These are phyloP conservation scores for Varanus salvator DNA, from an alignment of 2,113 vertebrate genomes.

Conservation along the genomic window DNA sequence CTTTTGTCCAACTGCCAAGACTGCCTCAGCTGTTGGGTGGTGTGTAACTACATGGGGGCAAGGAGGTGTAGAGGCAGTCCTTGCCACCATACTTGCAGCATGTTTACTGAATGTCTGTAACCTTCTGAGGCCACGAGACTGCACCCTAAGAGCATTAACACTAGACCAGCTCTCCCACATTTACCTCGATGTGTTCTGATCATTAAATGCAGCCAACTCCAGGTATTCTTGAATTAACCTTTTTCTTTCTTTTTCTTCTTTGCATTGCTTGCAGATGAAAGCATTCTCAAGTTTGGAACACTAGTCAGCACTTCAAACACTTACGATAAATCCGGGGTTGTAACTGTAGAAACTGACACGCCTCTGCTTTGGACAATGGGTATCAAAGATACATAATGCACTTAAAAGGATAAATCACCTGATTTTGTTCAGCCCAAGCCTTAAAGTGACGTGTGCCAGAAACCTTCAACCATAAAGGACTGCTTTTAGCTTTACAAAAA, in stretches of 20 bases:
- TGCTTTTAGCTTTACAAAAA: neutral
- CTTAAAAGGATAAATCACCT: neutral
- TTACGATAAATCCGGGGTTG: slow-evolving; percentile 81
- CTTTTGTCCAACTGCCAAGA: too few species aligned
- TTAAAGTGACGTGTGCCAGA: neutral
- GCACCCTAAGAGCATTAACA: neutral
- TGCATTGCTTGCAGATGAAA: slow-evolving; percentile 71
- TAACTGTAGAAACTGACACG: slow-evolving; percentile 86
- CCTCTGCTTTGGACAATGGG: slow-evolving; percentile 96
- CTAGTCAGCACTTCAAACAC: slow-evolving; percentile 94
- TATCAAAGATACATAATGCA: slow-evolving; percentile 64
- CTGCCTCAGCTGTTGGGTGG: too few species aligned
- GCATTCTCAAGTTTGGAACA: slow-evolving; percentile 86
- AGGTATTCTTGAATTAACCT: neutral
- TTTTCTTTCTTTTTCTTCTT: neutral
- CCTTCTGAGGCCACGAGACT: too few species aligned
- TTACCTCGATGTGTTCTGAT: too few species aligned
- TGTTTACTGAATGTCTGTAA: too few species aligned
- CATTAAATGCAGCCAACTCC: neutral
- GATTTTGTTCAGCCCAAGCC: neutral
- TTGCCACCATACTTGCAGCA: too few species aligned
- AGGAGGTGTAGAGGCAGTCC: too few species aligned
- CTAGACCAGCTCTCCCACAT: too few species aligned
- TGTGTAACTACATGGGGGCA: too few species aligned
- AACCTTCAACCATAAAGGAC: neutral